Percentiles rank a stretch among this genome's conserved stretches.
phyloP scores from a whole-genome alignment of 2,888 invertebrate genomes.

The Anoncus sp. region DNA sequence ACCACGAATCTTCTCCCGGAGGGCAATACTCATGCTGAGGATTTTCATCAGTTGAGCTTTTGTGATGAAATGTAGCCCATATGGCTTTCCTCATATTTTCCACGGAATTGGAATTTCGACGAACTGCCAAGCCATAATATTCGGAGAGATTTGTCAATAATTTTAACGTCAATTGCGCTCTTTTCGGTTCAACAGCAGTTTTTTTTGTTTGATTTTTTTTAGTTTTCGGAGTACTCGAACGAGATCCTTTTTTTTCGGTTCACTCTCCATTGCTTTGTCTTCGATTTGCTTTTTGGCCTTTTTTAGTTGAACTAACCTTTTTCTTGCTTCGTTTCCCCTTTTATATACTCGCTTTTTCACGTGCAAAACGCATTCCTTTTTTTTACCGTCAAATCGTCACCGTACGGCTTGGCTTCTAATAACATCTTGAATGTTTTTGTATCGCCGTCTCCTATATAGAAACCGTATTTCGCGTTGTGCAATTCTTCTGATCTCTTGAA shows the following conservation, averaged over 20 bases:
- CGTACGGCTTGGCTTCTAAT: constrained; percentile 52
- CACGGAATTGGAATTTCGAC: constrained; percentile 49
- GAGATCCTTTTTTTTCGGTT: constrained; percentile 43
- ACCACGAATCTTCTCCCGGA: constrained; percentile 18
- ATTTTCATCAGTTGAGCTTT: constrained; percentile 53
- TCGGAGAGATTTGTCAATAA: constrained; percentile 40
- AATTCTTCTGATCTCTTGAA: constrained; percentile 62
- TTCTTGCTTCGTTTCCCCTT: constrained; percentile 55
- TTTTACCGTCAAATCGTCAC: constrained; percentile 42
- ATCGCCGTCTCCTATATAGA: constrained; percentile 66
- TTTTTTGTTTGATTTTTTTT: constrained; percentile 50
- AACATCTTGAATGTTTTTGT: constrained; percentile 61
- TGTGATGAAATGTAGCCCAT: constrained; percentile 56
- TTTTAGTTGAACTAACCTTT: constrained; percentile 33
- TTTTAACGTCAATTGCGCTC: constrained; percentile 48
- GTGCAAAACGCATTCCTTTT: constrained; percentile 59
- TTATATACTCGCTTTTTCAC: constrained; percentile 57
- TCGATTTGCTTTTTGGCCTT: constrained; percentile 31
- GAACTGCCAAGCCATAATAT: constrained; percentile 50
- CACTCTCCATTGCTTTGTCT: constrained; percentile 39
- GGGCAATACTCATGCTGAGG: constrained; percentile 55
- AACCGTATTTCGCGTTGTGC: constrained; percentile 56
- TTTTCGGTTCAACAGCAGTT: constrained; percentile 43
- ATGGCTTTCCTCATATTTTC: constrained; percentile 51
- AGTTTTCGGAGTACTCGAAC: constrained; percentile 42